Evolutionary conservation across 2,113 vertebrate species (phyloP), one percentile per base, ranked within the genome.

Genomic region (Percopsis transmontana): DNA sequence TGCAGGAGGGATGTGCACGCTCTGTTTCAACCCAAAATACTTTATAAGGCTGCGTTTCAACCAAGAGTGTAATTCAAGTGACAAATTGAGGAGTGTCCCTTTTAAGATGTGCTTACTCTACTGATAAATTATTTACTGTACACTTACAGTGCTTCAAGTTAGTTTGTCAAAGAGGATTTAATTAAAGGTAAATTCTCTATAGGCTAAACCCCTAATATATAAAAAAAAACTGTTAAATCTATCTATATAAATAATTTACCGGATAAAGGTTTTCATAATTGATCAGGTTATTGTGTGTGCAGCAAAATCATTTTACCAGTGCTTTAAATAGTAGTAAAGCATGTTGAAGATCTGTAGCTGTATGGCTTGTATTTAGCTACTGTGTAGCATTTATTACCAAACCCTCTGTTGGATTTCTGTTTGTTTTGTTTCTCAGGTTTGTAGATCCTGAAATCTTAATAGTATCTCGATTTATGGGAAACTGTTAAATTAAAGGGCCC

Each of bases 311-410:
- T n/a, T n/a, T n/a, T n/a, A n/a, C n/a, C n/a, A 79, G 70, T 71
- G 56, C 55, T 59, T 69, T 27, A 16, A 54, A 5, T 68, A 47
- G 51, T 21, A 44, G 9, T 62, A 0, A 39, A 42, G 24, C 52
- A 38, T 56, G 12, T 19, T 65, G 58, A 55, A 80, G 70, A 60
- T 57, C 66, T 71, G 47, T 41, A 71, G 38, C 55, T 73, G 61
- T 16, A 6, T 23, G 54, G 68, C 59, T 77, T 65, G 39, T 77
- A 47, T 86, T 90, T 90, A 89, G 96, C 96, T 98, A 97, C 96
- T 74, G 89, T 97, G 96, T 98, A 98, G 96, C 95, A 90, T 85
- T 76, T 55, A 75, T 59, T 77, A 88, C 70, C 85, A 79, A 87
- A 24, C 58, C 59, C 62, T 24, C 47, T 83, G 88, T 91, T 92